Conservation (phyloP, 2,888 invertebrate species). For the Germaria angustata region DNA sequence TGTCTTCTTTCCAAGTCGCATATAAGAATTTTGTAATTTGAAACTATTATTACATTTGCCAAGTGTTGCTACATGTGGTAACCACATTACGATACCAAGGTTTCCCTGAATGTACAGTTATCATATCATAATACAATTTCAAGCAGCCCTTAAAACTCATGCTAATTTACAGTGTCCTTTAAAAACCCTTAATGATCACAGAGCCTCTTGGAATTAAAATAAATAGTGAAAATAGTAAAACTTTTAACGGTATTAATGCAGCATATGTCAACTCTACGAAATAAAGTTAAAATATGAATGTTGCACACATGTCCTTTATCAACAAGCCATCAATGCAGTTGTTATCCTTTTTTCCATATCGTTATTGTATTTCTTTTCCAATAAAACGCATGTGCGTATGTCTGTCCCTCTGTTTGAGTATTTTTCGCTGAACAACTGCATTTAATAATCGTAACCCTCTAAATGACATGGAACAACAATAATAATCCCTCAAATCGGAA, state of each 20-base stretch:
- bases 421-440: conserved; percentile 46
- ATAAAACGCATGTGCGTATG: conserved; percentile 32
- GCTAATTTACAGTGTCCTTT: conserved; percentile 32
- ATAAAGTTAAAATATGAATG: conserved; percentile 36
- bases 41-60: too few relatives aligned
- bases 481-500: conserved; percentile 61
- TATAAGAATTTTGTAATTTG: too few relatives aligned
- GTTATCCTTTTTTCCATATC: conserved; percentile 58
- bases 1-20: too few relatives aligned
- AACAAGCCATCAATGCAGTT: conserved; percentile 62
- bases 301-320: conserved; percentile 66
- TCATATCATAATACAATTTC: neutral
- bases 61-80: too few relatives aligned
- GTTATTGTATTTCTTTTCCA: neutral
- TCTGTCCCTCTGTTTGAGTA: neutral
- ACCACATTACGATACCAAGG: neutral
- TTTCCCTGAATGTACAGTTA: conserved; percentile 22
- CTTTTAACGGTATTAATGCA: conserved; percentile 37
- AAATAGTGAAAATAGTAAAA: conserved; percentile 31
- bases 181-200: conserved; percentile 14
- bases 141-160: neutral
- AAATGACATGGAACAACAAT: conserved; percentile 46
- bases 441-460: conserved; percentile 58
- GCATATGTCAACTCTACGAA: conserved; percentile 42
- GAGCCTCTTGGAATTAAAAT: conserved; percentile 12